phyloP scores from a whole-genome alignment of 1,140 invertebrate species.

The Scylla paramamosain region DNA sequence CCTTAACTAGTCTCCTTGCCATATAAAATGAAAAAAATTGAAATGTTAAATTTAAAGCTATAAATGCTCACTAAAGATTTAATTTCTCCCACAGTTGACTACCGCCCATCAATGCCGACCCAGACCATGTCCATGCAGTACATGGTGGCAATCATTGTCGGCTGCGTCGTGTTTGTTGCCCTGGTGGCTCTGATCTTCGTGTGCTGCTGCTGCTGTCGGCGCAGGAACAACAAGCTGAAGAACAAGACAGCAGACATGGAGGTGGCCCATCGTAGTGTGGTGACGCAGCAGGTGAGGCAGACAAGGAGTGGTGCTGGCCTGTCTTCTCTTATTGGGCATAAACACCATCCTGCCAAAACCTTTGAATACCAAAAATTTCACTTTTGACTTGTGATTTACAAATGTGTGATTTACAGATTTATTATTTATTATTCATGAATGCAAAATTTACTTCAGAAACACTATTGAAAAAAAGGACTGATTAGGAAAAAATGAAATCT shows the following conservation, averaged over 20 bases:
- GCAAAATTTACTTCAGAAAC: no score
- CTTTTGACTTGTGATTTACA: no score
- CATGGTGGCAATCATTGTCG: constrained; percentile 89
- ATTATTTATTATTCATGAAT: no score
- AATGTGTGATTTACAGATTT: no score
- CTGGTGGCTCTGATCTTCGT: constrained; percentile 89
- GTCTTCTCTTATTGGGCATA: no score
- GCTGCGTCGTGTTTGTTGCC: constrained; percentile 89
- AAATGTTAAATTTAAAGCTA: no score
- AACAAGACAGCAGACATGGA: constrained; percentile 86
- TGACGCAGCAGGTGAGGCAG: constrained; percentile 70
- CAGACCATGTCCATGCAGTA: constrained; percentile 88
- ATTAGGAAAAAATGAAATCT: no score
- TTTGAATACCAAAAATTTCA: no score
- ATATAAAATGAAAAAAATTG: no score
- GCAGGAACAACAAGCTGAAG: constrained; percentile 88
- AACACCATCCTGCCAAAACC: no score
- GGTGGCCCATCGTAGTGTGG: constrained; percentile 77
- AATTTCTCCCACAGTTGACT: constrained; percentile 85
- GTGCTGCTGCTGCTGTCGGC: constrained; percentile 93
- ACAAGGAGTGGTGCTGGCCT: neutral
- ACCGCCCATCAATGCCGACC: constrained; percentile 89
- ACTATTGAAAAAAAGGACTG: no score
- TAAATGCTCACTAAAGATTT: neutral
- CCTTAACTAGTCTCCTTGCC: no score